A percentile compares a stretch with the other conserved stretches of the same genome.
Conservation (phyloP, 2,113 vertebrate genomes). For the Varanus komodoensis region DNA sequence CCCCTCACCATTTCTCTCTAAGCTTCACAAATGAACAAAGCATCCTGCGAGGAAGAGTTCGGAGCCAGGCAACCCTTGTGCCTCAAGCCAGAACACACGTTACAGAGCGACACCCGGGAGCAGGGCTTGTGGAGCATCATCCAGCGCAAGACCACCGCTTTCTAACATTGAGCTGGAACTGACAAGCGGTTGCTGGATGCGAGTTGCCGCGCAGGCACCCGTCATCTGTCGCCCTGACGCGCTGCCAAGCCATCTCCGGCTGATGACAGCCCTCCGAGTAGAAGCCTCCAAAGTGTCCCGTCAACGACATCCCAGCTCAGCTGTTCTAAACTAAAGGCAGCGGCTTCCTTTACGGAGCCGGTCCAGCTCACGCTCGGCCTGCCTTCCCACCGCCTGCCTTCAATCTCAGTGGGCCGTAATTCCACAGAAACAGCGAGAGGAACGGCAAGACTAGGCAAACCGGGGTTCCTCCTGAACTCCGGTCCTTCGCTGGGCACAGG, state of each 20-base stretch:
- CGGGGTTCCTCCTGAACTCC: accelerated
- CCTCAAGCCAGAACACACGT: not conserved
- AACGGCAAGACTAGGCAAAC: not conserved
- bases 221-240: too few species aligned
- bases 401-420: too few species aligned
- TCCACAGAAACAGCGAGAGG: not conserved
- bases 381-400: too few species aligned
- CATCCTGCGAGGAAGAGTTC: not conserved
- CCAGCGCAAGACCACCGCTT: not conserved
- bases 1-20: not conserved
- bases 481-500: not conserved
- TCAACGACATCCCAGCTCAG: too few species aligned
- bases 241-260: too few species aligned
- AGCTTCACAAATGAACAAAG: not conserved
- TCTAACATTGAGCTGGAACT: not conserved
- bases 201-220: not conserved
- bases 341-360: too few species aligned
- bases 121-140: not conserved
- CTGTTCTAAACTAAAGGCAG: too few species aligned
- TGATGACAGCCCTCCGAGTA: too few species aligned
- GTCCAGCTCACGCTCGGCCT: too few species aligned
- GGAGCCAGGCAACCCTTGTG: not conserved
- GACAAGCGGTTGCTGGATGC: not conserved
- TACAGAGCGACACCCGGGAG: not conserved
- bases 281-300: too few species aligned